These are phyloP conservation scores for Thera britannica DNA, from an alignment of 2,888 invertebrate species.

Conservation along the genomic window DNA sequence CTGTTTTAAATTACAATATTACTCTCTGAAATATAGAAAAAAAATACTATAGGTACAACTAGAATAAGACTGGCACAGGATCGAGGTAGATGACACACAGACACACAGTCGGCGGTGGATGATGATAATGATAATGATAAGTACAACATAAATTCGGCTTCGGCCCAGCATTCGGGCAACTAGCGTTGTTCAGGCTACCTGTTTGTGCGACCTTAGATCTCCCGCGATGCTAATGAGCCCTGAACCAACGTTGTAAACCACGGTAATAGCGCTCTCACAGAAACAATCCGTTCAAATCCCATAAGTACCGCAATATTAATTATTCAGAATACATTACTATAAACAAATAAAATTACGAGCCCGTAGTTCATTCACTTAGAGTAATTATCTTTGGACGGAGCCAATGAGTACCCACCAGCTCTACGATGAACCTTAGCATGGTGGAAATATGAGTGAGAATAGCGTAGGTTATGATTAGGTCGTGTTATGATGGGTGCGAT, in stretches of 20 bases:
- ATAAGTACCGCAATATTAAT: constrained; percentile 46
- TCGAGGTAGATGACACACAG: too few relatives aligned
- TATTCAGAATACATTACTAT: constrained; percentile 56
- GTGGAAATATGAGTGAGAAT: constrained; percentile 47
- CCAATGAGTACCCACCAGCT: constrained; percentile 44
- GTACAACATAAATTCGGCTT: constrained; percentile 6
- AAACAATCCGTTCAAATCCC: constrained; percentile 38
- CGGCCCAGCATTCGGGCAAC: constrained; percentile 8
- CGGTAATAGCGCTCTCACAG: constrained; percentile 35
- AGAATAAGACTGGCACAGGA: too few relatives aligned
- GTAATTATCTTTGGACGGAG: constrained; percentile 61
- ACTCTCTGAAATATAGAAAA: too few relatives aligned
- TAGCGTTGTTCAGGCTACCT: neutral
- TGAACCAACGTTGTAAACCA: constrained; percentile 31
- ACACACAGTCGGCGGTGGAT: too few relatives aligned
- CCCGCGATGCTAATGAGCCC: constrained; percentile 36
- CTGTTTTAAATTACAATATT: too few relatives aligned
- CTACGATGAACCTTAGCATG: constrained; percentile 43
- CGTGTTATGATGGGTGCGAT: constrained; percentile 70
- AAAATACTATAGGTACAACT: too few relatives aligned
- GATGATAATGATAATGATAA: too few relatives aligned
- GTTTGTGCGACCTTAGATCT: neutral
- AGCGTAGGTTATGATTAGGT: constrained; percentile 41
- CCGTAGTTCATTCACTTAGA: constrained; percentile 77
- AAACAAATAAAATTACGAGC: constrained; percentile 57